These are phyloP conservation scores for Coenonympha arcania DNA, from an alignment of 2,888 invertebrate species.

Conservation along the genomic window DNA sequence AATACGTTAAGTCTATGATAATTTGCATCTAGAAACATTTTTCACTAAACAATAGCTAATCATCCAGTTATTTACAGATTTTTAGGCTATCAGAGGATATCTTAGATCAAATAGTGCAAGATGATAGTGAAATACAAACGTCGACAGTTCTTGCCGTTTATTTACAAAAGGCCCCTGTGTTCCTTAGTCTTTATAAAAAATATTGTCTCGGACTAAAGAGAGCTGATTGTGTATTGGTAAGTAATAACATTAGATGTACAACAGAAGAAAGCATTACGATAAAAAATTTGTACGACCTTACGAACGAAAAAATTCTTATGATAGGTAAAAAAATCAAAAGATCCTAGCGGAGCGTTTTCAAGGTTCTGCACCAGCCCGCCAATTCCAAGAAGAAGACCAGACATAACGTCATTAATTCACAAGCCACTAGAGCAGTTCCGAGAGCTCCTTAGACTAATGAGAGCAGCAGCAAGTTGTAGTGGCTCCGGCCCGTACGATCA, in stretches of 20 bases:
- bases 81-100: slow-evolving; percentile 86
- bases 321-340: slow-evolving; percentile 80
- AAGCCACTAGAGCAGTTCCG: slow-evolving; percentile 85
- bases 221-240: slow-evolving; percentile 87
- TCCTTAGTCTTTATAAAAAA: slow-evolving; percentile 84
- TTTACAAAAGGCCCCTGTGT: slow-evolving; percentile 80
- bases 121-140: slow-evolving; percentile 82
- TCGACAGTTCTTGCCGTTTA: slow-evolving; percentile 81
- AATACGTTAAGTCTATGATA: too few species aligned
- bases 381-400: slow-evolving; percentile 85
- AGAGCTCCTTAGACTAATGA: slow-evolving; percentile 63
- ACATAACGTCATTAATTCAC: slow-evolving; percentile 87
- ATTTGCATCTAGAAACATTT: not conserved
- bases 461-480: slow-evolving; percentile 55
- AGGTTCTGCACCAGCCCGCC: slow-evolving; percentile 86
- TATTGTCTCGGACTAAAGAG: slow-evolving; percentile 89
- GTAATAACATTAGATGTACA: slow-evolving; percentile 18
- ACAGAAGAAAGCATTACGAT: not conserved
- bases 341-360: slow-evolving; percentile 84
- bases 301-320: not conserved
- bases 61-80: slow-evolving; percentile 60
- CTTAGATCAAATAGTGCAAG: slow-evolving; percentile 80
- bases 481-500: slow-evolving; percentile 64
- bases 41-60: not conserved
- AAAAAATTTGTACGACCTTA: not conserved